Evolutionary conservation across 2,888 invertebrate species (phyloP), one percentile per base, ranked within the genome.

Genomic region (Gortyna flavago): DNA sequence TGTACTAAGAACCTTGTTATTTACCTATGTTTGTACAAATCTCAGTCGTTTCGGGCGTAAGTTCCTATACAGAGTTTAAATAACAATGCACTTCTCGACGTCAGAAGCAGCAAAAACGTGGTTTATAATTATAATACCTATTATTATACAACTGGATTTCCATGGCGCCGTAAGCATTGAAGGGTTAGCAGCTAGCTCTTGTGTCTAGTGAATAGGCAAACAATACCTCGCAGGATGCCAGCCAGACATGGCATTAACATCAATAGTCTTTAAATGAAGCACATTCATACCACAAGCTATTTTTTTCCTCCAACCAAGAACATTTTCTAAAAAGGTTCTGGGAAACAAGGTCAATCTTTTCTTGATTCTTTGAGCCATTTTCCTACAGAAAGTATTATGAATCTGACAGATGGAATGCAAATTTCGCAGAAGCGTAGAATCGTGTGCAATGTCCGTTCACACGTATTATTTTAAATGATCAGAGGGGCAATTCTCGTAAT

Each of bases 31-130:
- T 75, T 57, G 51, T 62, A 67, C 29, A 72, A 83, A 83, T 59
- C 70, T 78, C 80, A 79, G 77, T 85, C 73, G 70, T 84, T 85
- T 84, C 66, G 54, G 67, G 67, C 59, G 38, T 72, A 70, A 79
- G 74, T 77, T 80, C 75, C 61, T 70, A 79, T 70, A 79, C 73
- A 61, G 77, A 77, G 79, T 70, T 81, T 44, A 44, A 44, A 82
- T 79, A 85, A 85, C 85, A 87, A 85, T 85, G 85, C 85, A 85
- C 67, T 74, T 79, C 87, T 87, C 76, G 81, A 87, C 77, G 87
- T 85, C 84, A 87, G 35, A 77, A 69, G 61, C 83, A 86, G 80
- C 77, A 77, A 80, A 80, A 83, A 85, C 81, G 65, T 75, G 59
- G 65, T 80, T 35, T 4, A 79, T 77, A 80, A n/a, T n/a, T n/a